Base-by-base conservation (phyloP, 2,888 invertebrate genomes). In the Ectemnius lituratus region DNA sequence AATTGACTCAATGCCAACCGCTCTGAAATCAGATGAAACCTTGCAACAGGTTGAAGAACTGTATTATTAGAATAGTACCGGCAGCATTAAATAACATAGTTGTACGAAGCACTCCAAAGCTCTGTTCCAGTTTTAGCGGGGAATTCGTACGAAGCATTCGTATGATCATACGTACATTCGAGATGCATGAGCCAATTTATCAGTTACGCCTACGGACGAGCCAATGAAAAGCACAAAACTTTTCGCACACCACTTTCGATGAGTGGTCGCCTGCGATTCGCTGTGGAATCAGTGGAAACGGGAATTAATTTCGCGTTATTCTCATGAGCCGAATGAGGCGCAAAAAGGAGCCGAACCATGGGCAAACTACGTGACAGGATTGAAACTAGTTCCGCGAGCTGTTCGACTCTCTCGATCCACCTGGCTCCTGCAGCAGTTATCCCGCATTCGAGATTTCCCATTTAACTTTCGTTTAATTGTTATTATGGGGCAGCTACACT, bases 401-500 rank as follows among this genome's bases (percentile, higher is more conserved):
- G 63, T 13, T 75, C 67, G 59, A 37, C 62, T 69, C 68, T 76
- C 76, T 62, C 71, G 73, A 66, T 69, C 37, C 37, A 5, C 70
- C n/a, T 52, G 45, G 61, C 62, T 18, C 63, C 58, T 62, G 62
- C 65, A 62, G 49, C 52, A 11, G 64, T 76, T 76, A 79, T 77
- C 79, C 66, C 61, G 75, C 69, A 79, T 79, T 81, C 70, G 74
- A 76, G 77, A 79, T 78, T 81, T 79, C 76, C 79, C 75, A 84
- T 86, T 86, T 82, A 86, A 86, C 84, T 86, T 86, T 85, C 78
- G 81, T 82, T 86, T 82, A 86, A 86, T 86, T 83, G 85, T 84
- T 83, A 83, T 81, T 79, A 85, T 76, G 76, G 47, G 63, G 57
- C 18, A 58, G 58, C 56, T 66, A 57, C 45, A 49, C 28, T 28